These are phyloP conservation scores for Rhipidura dahli DNA, from an alignment of 2,113 vertebrate species.

Conservation along the genomic window DNA sequence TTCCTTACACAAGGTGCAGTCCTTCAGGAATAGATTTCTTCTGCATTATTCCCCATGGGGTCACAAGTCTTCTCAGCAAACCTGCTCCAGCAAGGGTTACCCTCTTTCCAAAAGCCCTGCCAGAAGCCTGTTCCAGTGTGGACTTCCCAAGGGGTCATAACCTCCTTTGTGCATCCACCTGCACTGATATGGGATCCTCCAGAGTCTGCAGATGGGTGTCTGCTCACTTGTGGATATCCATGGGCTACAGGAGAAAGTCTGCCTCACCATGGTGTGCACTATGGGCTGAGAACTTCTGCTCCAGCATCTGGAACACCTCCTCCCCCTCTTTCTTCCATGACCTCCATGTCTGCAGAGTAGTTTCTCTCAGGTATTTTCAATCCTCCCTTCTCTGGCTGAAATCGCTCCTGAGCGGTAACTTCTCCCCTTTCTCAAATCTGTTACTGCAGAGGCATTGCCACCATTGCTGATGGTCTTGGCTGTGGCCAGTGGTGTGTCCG, in stretches of 20 bases:
- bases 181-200: neutral
- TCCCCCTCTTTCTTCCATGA: neutral
- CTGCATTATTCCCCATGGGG: no score
- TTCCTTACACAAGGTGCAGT: neutral
- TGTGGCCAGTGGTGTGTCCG: neutral
- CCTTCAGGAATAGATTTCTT: neutral
- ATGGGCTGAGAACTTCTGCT: neutral
- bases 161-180: neutral
- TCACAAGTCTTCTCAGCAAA: neutral
- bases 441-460: accelerated
- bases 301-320: neutral
- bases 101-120: neutral
- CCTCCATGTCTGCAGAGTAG: neutral
- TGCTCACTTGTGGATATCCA: no score
- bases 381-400: neutral
- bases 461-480: no score
- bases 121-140: neutral
- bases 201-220: neutral
- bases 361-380: neutral
- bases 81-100: neutral
- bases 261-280: neutral
- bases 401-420: neutral
- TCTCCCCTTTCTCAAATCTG: neutral
- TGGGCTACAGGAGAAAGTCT: neutral
- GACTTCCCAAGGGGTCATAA: neutral